These are phyloP conservation scores for Paratilapia polleni DNA, from an alignment of 2,113 vertebrate species.

Conservation along the genomic window DNA sequence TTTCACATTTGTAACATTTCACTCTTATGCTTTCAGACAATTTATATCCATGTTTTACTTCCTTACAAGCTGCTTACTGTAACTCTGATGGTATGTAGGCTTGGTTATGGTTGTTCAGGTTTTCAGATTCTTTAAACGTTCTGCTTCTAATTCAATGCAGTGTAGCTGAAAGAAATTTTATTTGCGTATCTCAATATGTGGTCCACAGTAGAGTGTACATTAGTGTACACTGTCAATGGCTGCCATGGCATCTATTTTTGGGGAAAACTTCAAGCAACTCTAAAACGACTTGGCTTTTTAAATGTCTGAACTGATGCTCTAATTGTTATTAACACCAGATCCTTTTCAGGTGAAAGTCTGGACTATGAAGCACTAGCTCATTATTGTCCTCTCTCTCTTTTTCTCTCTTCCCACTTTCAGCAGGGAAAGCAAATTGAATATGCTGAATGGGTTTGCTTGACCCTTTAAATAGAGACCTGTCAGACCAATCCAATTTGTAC, in stretches of 20 bases:
- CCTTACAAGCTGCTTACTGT: not conserved
- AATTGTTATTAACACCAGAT: not conserved
- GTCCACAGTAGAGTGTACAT: not conserved
- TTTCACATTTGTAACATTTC: conserved; percentile 39
- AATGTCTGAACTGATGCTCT: not conserved
- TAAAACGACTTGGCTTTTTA: too few species aligned
- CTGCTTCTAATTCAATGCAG: not conserved
- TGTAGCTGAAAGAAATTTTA: not conserved
- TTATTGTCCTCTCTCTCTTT: not conserved
- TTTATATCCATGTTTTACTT: not conserved
- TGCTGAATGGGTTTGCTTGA: conserved; percentile 58
- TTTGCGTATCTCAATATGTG: not conserved
- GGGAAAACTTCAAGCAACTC: too few species aligned
- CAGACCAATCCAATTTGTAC: conserved; percentile 49
- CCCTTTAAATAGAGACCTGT: conserved; percentile 50
- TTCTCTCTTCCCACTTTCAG: not conserved
- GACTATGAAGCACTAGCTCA: not conserved
- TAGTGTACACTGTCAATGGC: not conserved
- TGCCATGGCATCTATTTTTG: not conserved
- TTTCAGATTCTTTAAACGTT: not conserved
- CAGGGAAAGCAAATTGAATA: conserved; percentile 52
- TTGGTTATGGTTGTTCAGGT: not conserved
- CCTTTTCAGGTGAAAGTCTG: not conserved
- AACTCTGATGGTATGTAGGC: not conserved
- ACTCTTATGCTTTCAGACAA: not conserved